A percentile compares a stretch with the other conserved stretches of the same genome.
These are phyloP conservation scores for Augochlorella aurata DNA, from an alignment of 2,888 invertebrate genomes.

Conservation along the genomic window DNA sequence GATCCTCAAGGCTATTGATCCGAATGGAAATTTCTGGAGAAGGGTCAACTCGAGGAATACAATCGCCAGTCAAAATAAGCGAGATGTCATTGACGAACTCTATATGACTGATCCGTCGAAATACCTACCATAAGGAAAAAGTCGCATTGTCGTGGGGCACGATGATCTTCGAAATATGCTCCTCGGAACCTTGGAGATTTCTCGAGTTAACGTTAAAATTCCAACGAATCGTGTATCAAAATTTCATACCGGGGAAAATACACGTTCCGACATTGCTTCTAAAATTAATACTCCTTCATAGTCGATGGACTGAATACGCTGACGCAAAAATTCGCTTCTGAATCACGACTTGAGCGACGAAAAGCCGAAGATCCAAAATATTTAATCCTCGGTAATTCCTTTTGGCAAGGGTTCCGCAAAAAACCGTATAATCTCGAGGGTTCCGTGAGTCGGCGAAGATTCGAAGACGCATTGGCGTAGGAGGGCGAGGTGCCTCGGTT, in stretches of 20 bases:
- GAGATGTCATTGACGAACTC: background rate
- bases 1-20: conserved; percentile 2
- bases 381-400: background rate
- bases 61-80: background rate
- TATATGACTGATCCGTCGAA: background rate
- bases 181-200: background rate
- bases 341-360: too few relatives aligned
- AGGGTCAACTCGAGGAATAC: background rate
- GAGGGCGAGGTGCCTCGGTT: background rate
- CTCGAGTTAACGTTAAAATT: too few relatives aligned
- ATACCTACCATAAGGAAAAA: background rate
- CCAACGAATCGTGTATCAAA: too few relatives aligned
- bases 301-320: too few relatives aligned
- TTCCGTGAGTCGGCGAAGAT: too few relatives aligned
- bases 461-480: conserved; percentile 6
- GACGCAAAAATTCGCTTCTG: too few relatives aligned
- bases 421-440: too few relatives aligned
- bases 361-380: too few relatives aligned
- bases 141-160: background rate
- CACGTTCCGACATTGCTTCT: too few relatives aligned
- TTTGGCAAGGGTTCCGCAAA: background rate
- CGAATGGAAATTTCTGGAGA: background rate
- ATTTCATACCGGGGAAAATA: too few relatives aligned
- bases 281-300: too few relatives aligned
- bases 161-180: too few relatives aligned